Conservation (phyloP, 1,140 invertebrate genomes). For the Homalodisca vitripennis region DNA sequence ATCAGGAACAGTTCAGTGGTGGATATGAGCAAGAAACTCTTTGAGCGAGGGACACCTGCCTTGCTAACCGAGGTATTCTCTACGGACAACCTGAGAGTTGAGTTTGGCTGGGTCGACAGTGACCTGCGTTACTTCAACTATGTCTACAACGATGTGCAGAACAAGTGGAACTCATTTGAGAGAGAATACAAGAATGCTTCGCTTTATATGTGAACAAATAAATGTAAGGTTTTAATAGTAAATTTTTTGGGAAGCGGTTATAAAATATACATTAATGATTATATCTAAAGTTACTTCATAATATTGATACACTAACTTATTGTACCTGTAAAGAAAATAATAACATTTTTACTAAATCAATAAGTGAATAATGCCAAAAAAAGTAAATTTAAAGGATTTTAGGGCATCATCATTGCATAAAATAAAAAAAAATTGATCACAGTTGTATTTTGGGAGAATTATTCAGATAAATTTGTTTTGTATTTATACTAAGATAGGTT, state of each 20-base stretch:
- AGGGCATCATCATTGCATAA: not conserved
- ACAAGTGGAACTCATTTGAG: slow-evolving; percentile 4
- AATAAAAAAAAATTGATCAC: not conserved
- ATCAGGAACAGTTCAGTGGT: not conserved
- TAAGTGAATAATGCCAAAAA: not conserved
- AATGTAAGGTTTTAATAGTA: not conserved
- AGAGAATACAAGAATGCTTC: slow-evolving; percentile 5
- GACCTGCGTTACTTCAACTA: slow-evolving; percentile 11
- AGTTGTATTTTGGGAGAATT: not conserved
- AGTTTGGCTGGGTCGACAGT: not conserved
- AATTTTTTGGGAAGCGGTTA: not conserved
- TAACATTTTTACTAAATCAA: not conserved
- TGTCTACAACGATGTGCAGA: not conserved
- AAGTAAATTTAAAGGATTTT: not conserved
- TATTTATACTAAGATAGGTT: not conserved
- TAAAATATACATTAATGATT: not conserved
- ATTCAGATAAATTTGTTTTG: not conserved
- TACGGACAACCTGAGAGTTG: not conserved
- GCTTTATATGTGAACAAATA: not conserved
- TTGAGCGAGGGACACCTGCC: not conserved
- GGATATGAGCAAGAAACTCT: not conserved
- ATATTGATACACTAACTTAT: not conserved
- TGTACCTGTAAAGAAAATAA: not conserved
- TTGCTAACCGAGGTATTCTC: not conserved
- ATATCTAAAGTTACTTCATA: not conserved